Evolutionary conservation across 2,888 invertebrate genomes (phyloP).

Genomic region (Allophyes oxyacanthae): DNA sequence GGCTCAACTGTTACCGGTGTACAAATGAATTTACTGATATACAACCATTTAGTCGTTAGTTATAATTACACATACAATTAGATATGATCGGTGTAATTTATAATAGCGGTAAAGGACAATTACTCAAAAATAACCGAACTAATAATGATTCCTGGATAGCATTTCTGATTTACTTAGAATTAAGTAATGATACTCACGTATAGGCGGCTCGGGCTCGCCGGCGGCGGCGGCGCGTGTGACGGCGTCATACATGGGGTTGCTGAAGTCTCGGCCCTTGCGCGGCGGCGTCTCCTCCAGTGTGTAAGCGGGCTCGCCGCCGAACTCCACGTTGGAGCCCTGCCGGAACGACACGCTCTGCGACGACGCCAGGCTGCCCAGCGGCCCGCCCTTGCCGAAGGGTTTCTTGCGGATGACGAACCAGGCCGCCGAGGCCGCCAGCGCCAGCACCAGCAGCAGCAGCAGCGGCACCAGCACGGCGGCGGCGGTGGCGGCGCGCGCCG

Average conservation of each 20-base stretch:
- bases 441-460: constrained; percentile 93
- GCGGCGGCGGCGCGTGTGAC: constrained; percentile 90
- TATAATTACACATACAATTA: too few relatives aligned
- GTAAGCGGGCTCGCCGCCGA: constrained; percentile 94
- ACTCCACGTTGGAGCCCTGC: constrained; percentile 98
- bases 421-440: constrained; percentile 92
- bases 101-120: too few relatives aligned
- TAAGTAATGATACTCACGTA: constrained; percentile 74
- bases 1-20: too few relatives aligned
- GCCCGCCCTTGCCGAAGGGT: constrained; percentile 95
- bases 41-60: too few relatives aligned
- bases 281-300: constrained; percentile 91
- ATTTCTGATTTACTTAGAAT: too few relatives aligned
- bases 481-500: constrained; percentile 89
- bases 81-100: too few relatives aligned
- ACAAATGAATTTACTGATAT: too few relatives aligned
- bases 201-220: constrained; percentile 71
- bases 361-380: constrained; percentile 93
- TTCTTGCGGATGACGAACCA: constrained; percentile 95
- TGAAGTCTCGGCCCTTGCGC: constrained; percentile 96
- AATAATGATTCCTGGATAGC: too few relatives aligned
- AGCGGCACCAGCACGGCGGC: constrained; percentile 95
- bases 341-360: constrained; percentile 98
- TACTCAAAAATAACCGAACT: too few relatives aligned
- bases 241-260: constrained; percentile 99